Conservation (phyloP, 2,888 invertebrate species). For the Eupithecia exiguata region DNA sequence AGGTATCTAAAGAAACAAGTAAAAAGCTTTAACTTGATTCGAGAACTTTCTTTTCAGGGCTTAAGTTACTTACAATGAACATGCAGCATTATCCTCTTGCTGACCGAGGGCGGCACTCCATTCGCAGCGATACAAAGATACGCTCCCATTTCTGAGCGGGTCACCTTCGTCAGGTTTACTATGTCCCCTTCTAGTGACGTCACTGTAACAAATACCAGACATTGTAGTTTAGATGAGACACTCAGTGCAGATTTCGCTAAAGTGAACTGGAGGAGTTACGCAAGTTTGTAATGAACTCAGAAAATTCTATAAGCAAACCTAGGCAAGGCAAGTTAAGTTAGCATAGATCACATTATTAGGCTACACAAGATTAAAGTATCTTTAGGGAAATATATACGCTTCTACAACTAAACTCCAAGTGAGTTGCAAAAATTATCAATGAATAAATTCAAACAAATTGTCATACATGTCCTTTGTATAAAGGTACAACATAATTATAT, state of each 20-base stretch:
- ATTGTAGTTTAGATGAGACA: constrained; percentile 13
- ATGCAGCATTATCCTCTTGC: constrained; percentile 95
- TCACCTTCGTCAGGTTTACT: constrained; percentile 92
- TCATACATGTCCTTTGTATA: no score
- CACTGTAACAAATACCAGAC: constrained; percentile 73
- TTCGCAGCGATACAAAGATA: constrained; percentile 95
- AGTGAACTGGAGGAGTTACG: not conserved
- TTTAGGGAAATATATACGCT: no score
- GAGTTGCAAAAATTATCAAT: no score
- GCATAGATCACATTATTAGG: no score
- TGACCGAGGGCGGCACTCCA: constrained; percentile 94
- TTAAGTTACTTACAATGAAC: constrained; percentile 92
- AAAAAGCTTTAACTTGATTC: not conserved
- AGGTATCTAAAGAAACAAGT: not conserved
- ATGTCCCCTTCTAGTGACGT: constrained; percentile 90
- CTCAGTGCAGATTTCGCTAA: not conserved
- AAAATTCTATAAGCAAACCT: not conserved
- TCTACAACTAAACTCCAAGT: no score
- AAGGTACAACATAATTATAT: no score
- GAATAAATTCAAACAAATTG: no score
- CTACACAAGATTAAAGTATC: no score
- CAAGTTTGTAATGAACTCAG: not conserved
- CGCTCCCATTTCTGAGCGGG: constrained; percentile 94
- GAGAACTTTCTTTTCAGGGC: not conserved
- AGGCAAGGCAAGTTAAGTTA: not conserved